These are phyloP conservation scores for Zonitis immaculata DNA, from an alignment of 2,888 invertebrate species.

Conservation along the genomic window DNA sequence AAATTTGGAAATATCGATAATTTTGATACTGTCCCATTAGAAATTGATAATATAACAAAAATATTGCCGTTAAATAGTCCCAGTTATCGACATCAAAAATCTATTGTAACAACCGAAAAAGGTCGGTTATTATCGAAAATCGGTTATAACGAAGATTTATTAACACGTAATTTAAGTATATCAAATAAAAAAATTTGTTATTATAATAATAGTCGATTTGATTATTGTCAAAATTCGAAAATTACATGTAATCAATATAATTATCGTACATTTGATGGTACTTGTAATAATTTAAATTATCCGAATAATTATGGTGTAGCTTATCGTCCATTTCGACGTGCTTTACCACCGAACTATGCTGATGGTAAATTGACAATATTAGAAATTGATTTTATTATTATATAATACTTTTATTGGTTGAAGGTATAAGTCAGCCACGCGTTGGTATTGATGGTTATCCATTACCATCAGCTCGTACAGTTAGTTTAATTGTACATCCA, in stretches of 20 bases:
- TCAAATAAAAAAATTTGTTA: slow-evolving; percentile 7
- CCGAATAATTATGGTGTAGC: slow-evolving; percentile 66
- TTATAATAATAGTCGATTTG: slow-evolving; percentile 4
- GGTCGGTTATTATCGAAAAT: slow-evolving; percentile 61
- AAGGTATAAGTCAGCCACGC: slow-evolving; percentile 64
- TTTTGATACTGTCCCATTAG: no score
- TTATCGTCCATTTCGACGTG: slow-evolving; percentile 68
- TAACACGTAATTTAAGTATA: slow-evolving; percentile 51
- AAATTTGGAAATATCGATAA: slow-evolving; percentile 21
- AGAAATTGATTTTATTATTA: no score
- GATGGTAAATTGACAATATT: slow-evolving; percentile 57
- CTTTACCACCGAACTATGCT: slow-evolving; percentile 68
- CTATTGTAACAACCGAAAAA: slow-evolving; percentile 58
- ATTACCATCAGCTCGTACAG: slow-evolving; percentile 70
- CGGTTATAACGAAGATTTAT: slow-evolving; percentile 66
- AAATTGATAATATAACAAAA: slow-evolving; percentile 52
- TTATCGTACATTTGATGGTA: slow-evolving; percentile 67
- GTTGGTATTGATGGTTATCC: slow-evolving; percentile 50
- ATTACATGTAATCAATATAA: slow-evolving; percentile 38
- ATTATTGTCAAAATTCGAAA: slow-evolving; percentile 28
- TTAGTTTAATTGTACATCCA: slow-evolving; percentile 69
- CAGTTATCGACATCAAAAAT: slow-evolving; percentile 65
- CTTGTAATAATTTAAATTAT: slow-evolving; percentile 68
- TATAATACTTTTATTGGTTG: no score
- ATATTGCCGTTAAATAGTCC: slow-evolving; percentile 57